phyloP scores from a whole-genome alignment of 2,797 vertebrate genomes.

The Bradypus variegatus region DNA sequence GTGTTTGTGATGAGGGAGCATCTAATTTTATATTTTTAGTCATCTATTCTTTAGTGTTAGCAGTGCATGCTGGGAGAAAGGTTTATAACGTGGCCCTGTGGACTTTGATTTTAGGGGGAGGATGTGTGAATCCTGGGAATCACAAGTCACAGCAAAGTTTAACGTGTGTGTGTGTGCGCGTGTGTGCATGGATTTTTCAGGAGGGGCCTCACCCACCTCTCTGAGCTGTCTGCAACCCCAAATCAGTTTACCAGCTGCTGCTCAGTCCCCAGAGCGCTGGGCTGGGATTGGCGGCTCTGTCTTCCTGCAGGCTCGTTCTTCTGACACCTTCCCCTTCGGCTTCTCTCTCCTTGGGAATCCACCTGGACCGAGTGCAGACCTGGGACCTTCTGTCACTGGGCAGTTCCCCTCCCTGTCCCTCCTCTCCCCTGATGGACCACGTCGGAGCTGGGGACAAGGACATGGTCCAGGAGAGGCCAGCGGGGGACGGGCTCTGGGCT shows the following conservation, averaged over 20 bases:
- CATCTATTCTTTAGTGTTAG: neutral
- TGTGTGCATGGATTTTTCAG: neutral
- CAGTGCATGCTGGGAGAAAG: neutral
- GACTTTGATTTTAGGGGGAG: neutral
- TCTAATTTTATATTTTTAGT: constrained; percentile 32
- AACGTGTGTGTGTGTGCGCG: neutral
- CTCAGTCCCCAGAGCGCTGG: too few species aligned
- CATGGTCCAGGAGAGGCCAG: neutral
- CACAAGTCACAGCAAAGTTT: neutral
- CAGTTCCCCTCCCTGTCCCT: neutral
- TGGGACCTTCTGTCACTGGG: neutral
- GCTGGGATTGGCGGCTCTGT: neutral
- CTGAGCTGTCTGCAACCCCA: fast-evolving
- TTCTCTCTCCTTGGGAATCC: neutral
- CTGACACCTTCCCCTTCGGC: neutral
- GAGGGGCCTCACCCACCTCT: neutral
- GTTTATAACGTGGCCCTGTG: neutral
- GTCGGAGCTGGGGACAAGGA: fast-evolving
- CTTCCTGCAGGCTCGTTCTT: neutral
- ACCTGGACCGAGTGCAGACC: neutral
- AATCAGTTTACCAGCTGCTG: neutral
- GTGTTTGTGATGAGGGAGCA: constrained; percentile 41
- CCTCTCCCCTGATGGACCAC: too few species aligned
- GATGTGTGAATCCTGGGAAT: neutral
- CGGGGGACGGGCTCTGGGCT: neutral